Evolutionary conservation across 2,888 invertebrate genomes (phyloP).

Genomic region (Lithophane leautieri): DNA sequence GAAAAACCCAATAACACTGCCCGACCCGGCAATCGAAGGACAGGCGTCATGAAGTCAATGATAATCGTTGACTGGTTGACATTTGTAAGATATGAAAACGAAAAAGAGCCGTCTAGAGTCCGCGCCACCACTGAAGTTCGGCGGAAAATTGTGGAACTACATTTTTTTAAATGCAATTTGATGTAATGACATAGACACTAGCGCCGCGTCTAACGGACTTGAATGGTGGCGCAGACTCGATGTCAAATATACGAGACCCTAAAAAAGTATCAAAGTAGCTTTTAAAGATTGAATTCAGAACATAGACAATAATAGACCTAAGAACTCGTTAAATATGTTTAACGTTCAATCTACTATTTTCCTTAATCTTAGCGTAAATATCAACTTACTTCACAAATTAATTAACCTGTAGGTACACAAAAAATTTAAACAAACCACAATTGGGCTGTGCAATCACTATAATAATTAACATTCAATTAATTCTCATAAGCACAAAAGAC

Average conservation of each 20-base stretch:
- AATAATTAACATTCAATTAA: conserved; percentile 11
- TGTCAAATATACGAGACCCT: not conserved
- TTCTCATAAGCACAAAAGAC: conserved; percentile 4
- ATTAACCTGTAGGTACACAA: not conserved
- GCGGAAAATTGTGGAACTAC: too few relatives aligned
- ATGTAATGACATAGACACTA: too few relatives aligned
- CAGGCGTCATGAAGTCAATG: too few relatives aligned
- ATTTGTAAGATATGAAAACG: not conserved
- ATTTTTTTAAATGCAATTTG: too few relatives aligned
- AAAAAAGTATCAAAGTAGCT: not conserved
- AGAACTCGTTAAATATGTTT: not conserved
- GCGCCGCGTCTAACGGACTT: too few relatives aligned
- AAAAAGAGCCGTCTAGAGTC: not conserved
- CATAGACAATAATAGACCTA: not conserved
- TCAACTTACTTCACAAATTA: conserved; percentile 2
- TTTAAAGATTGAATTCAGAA: not conserved
- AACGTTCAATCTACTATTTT: not conserved
- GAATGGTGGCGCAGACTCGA: too few relatives aligned
- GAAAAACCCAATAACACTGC: too few relatives aligned
- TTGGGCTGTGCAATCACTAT: not conserved
- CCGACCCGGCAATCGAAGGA: too few relatives aligned
- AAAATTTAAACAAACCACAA: conserved; percentile 5
- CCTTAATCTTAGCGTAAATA: not conserved
- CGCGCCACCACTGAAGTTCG: too few relatives aligned
- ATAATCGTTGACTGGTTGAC: not conserved